phyloP scores from a whole-genome alignment of 2,113 vertebrate species.

The Podarcis muralis region DNA sequence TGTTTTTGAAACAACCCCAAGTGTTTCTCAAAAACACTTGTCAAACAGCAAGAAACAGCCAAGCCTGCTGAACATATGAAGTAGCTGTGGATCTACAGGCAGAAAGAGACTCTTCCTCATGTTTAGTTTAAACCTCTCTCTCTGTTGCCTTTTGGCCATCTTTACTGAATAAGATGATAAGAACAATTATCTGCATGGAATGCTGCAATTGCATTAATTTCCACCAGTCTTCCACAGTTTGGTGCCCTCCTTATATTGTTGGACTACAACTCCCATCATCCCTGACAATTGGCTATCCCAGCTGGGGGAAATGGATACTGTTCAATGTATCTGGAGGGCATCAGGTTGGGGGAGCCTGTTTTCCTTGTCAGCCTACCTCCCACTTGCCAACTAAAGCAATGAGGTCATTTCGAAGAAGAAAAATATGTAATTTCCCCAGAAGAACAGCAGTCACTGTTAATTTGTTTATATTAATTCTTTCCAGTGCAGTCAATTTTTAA shows the following conservation, averaged over 20 bases:
- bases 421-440: not conserved
- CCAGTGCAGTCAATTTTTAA: not conserved
- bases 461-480: not conserved
- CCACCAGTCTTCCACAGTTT: too few species aligned
- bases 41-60: not conserved
- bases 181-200: not conserved
- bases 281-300: too few species aligned
- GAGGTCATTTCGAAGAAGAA: not conserved
- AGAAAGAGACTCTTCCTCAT: not conserved
- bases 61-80: not conserved
- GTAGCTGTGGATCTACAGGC: not conserved
- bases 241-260: too few species aligned
- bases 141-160: not conserved
- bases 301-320: too few species aligned
- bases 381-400: not conserved
- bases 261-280: too few species aligned
- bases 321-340: too few species aligned
- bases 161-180: not conserved
- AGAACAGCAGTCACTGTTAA: not conserved
- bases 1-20: not conserved
- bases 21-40: not conserved
- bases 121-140: not conserved
- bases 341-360: too few species aligned
- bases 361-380: not conserved
- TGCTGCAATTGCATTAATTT: not conserved